phyloP scores from a whole-genome alignment of 1,140 invertebrate species.

The Paraescarpia echinospica region DNA sequence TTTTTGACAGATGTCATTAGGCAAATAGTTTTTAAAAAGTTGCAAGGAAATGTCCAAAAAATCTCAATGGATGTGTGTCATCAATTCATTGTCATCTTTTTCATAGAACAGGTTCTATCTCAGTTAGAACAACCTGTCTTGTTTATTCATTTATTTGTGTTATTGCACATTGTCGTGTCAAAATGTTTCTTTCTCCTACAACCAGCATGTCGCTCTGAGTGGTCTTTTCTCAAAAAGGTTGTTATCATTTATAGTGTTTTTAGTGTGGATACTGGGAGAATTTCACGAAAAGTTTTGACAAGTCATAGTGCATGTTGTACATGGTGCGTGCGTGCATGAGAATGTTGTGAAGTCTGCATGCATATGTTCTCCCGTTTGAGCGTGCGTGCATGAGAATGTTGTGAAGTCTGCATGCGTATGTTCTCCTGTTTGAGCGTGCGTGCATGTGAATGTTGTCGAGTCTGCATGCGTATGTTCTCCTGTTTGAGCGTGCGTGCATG shows the following conservation, averaged over 20 bases:
- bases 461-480: not conserved
- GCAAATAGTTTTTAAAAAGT: not conserved
- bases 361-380: not conserved
- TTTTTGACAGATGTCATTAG: not conserved
- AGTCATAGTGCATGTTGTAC: not conserved
- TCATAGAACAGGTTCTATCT: not conserved
- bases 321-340: not conserved
- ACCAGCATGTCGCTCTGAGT: not conserved
- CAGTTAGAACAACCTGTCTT: not conserved
- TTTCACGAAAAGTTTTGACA: not conserved
- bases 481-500: not conserved
- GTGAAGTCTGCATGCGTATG: not conserved
- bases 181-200: not conserved
- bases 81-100: not conserved
- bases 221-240: not conserved
- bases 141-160: not conserved
- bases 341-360: not conserved
- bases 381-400: not conserved
- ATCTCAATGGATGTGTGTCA: not conserved
- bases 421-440: not conserved
- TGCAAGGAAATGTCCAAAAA: not conserved
- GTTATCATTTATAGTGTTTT: not conserved
- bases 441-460: not conserved
- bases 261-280: not conserved
- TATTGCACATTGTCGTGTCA: not conserved